Conservation (phyloP, 2,888 invertebrate genomes). For the Eugnorisma glareosa region DNA sequence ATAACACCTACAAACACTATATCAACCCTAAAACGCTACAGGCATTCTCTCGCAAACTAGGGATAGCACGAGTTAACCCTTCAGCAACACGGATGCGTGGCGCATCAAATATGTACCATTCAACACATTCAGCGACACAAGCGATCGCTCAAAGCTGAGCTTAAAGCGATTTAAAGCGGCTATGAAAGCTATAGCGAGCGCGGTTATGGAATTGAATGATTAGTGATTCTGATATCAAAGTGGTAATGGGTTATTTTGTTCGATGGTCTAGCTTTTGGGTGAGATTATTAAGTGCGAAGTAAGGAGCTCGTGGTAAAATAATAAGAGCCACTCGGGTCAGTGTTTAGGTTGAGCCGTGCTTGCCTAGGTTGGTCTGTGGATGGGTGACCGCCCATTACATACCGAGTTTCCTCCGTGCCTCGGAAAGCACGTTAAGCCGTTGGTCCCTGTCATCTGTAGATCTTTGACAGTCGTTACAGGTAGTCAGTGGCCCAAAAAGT, state of each 20-base stretch:
- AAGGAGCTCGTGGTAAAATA: too few species aligned
- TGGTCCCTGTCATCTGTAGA: too few species aligned
- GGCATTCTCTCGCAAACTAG: slow-evolving; percentile 36
- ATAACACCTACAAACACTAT: neutral
- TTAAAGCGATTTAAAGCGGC: slow-evolving; percentile 55
- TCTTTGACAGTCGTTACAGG: too few species aligned
- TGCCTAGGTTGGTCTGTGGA: too few species aligned
- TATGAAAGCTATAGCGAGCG: slow-evolving; percentile 25
- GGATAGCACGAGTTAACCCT: slow-evolving; percentile 43
- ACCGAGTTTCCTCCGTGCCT: too few species aligned
- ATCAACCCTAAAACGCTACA: slow-evolving; percentile 47
- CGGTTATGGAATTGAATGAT: slow-evolving; percentile 36
- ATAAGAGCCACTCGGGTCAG: too few species aligned
- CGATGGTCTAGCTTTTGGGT: neutral
- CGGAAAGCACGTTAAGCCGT: too few species aligned
- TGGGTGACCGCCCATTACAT: too few species aligned
- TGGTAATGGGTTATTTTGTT: slow-evolving; percentile 11
- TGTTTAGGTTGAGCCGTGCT: too few species aligned
- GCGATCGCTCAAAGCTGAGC: slow-evolving; percentile 37
- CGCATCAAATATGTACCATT: slow-evolving; percentile 57
- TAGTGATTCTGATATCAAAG: slow-evolving; percentile 10
- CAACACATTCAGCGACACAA: slow-evolving; percentile 38
- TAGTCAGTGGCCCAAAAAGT: too few species aligned
- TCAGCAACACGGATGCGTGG: slow-evolving; percentile 34
- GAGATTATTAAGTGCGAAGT: neutral